These are phyloP conservation scores for Balearica regulorum DNA, from an alignment of 2,797 vertebrate species.

Conservation along the genomic window DNA sequence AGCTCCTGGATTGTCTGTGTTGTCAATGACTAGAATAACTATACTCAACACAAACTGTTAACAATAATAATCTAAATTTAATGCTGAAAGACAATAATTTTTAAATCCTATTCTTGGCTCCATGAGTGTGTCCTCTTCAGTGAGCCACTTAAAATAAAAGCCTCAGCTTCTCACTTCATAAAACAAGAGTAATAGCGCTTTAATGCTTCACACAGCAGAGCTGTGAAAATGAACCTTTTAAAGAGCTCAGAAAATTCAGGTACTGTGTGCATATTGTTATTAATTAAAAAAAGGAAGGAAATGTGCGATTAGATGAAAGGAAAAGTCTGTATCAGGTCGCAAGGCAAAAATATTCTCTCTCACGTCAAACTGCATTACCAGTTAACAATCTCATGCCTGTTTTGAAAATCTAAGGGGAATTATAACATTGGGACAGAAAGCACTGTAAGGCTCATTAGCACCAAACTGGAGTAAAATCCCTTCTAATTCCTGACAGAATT, in stretches of 20 bases:
- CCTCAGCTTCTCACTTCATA: neutral
- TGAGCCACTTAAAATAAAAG: neutral
- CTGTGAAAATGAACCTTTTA: neutral
- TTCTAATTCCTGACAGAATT: neutral
- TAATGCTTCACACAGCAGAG: neutral
- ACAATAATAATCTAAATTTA: neutral
- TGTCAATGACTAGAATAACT: neutral
- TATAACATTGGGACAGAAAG: neutral
- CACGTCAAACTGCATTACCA: neutral
- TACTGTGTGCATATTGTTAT: neutral
- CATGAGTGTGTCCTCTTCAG: neutral
- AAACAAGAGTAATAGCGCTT: neutral
- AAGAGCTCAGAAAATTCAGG: neutral
- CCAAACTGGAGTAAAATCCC: neutral
- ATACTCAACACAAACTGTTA: neutral
- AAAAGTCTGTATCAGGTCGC: neutral
- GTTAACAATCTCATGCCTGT: neutral
- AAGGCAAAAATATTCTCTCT: neutral
- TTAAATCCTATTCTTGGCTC: neutral
- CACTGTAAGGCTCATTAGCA: neutral
- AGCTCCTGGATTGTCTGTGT: neutral
- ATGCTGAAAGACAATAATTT: neutral
- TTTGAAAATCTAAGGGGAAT: neutral
- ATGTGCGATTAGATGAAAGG: neutral
- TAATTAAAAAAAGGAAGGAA: slow-evolving; percentile 33